These are phyloP conservation scores for Hypolimnas misippus DNA, from an alignment of 2,888 invertebrate genomes.

Conservation along the genomic window DNA sequence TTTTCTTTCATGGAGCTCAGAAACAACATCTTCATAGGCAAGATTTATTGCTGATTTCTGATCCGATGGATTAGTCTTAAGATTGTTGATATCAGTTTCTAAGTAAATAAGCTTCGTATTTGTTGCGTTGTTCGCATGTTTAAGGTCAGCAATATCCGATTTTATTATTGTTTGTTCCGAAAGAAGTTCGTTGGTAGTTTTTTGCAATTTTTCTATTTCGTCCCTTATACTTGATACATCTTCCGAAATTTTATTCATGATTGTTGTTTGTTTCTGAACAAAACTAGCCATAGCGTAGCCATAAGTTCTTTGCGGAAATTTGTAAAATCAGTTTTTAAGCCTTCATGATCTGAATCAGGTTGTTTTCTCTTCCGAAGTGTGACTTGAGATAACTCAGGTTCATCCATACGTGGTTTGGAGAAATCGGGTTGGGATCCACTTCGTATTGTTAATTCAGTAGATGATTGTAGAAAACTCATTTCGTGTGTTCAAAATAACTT, in stretches of 20 bases:
- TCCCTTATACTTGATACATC: conserved; percentile 9
- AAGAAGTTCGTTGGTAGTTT: conserved; percentile 1
- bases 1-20: conserved; percentile 13
- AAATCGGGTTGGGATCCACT: conserved; percentile 8
- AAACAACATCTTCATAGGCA: conserved; percentile 10
- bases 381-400: conserved; percentile 5
- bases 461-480: background rate
- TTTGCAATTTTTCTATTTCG: conserved; percentile 10
- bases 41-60: background rate
- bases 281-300: conserved; percentile 8
- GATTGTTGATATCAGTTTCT: conserved; percentile 9
- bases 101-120: conserved; percentile 4
- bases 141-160: conserved; percentile 7
- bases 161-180: conserved; percentile 15
- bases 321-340: conserved; percentile 5
- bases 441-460: conserved; percentile 9
- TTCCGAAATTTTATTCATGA: conserved; percentile 12
- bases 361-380: conserved; percentile 8
- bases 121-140: background rate
- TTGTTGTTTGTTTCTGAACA: conserved; percentile 13
- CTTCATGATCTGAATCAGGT: conserved; percentile 8
- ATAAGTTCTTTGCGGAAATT: conserved; percentile 7
- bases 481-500: background rate
- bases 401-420: conserved; percentile 9
- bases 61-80: background rate